Evolutionary conservation across 2,888 invertebrate genomes (phyloP).

Genomic region (Netelia virgata): DNA sequence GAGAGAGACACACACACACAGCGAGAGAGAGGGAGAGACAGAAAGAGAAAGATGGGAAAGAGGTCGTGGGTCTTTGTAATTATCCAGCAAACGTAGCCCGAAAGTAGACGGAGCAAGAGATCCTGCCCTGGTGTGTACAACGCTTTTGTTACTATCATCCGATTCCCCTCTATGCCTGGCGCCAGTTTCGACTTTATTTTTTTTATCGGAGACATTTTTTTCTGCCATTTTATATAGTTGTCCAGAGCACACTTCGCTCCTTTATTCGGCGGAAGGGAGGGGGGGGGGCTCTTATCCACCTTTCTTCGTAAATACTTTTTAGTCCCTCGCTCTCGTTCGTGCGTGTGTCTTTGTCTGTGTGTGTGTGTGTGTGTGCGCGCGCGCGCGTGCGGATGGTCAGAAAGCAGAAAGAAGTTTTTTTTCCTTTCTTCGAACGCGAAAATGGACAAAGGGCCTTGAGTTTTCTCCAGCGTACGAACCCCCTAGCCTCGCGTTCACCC

Average conservation of each 20-base stretch:
- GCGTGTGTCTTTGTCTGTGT: constrained; percentile 18
- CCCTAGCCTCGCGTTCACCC: constrained; percentile 3
- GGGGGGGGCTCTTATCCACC: constrained; percentile 46
- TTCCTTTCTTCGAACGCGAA: constrained; percentile 28
- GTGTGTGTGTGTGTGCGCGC: background rate
- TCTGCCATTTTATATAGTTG: constrained; percentile 18
- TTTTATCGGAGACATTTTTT: background rate
- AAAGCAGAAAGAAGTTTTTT: constrained; percentile 21
- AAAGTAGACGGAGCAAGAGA: constrained; percentile 29
- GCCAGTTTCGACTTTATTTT: constrained; percentile 31
- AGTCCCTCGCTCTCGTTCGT: background rate
- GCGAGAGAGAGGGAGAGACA: background rate
- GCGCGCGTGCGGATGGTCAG: constrained; percentile 13
- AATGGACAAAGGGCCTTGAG: constrained; percentile 53
- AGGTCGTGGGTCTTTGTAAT: constrained; percentile 52
- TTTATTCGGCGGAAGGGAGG: constrained; percentile 21
- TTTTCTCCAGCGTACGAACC: background rate
- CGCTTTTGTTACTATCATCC: constrained; percentile 57
- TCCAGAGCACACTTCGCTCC: constrained; percentile 31
- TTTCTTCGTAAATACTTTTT: constrained; percentile 63
- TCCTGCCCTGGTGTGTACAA: constrained; percentile 16
- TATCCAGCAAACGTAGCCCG: constrained; percentile 61
- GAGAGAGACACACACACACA: background rate
- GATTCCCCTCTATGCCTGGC: constrained; percentile 32
- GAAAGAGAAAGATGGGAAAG: background rate